phyloP scores from a whole-genome alignment of 2,113 vertebrate species.

The Oncorhynchus tshawytscha region DNA sequence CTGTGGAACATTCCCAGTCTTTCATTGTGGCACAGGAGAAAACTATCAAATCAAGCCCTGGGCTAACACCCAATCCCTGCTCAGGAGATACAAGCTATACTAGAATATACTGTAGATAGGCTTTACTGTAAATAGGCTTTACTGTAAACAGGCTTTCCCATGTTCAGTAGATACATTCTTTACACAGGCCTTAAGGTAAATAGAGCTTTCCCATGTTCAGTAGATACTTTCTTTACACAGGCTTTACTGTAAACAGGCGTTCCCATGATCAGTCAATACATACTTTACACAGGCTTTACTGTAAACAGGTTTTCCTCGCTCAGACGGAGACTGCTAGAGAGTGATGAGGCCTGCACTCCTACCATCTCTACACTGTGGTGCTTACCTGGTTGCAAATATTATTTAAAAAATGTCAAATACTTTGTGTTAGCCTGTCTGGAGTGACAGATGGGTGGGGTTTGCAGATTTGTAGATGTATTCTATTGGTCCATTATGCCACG shows the following conservation, averaged over 20 bases:
- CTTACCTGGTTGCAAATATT: too few species aligned
- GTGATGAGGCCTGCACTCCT: slow-evolving; percentile 7
- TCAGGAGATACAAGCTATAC: too few species aligned
- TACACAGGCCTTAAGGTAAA: slow-evolving; percentile 2
- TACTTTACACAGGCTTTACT: background rate
- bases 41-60: slow-evolving; percentile 14
- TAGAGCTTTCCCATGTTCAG: background rate
- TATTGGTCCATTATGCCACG: too few species aligned
- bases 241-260: background rate
- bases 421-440: background rate
- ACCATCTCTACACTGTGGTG: background rate
- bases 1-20: slow-evolving; percentile 7
- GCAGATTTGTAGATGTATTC: too few species aligned
- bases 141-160: background rate
- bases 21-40: slow-evolving; percentile 28
- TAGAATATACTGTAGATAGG: background rate
- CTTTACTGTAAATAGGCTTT: slow-evolving; percentile 3
- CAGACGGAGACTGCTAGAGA: background rate
- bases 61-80: slow-evolving; percentile 10
- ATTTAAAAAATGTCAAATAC: too few species aligned
- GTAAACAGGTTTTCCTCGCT: background rate
- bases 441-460: too few species aligned
- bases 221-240: background rate
- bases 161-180: background rate
- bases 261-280: background rate